Evolutionary conservation across 2,888 invertebrate genomes (phyloP), one percentile per base, ranked within the genome.

Genomic region (Caenorhabditis japonica): DNA sequence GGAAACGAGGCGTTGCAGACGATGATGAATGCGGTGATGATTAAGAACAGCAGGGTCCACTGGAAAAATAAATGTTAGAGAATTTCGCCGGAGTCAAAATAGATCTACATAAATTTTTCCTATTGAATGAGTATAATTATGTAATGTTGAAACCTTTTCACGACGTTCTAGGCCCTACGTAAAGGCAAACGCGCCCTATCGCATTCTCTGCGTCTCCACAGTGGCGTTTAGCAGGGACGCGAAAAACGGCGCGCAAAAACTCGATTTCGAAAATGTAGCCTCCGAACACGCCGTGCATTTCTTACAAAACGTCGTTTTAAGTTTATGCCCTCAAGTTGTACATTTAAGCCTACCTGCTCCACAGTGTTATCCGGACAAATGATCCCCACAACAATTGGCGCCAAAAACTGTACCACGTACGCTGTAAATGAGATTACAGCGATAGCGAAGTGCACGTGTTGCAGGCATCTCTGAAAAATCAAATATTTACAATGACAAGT

Each of bases 381-480:
- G 7, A 70, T 46, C 1, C 69, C 61, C 4, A 77, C 74, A 12
- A 60, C 39, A 19, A 77, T 60, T 2, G 76, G 76, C 8, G 73
- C 51, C 17, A 77, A 41, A 36, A 77, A 60, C 10, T 59, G 68
- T 10, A 64, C 41, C 0, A 66, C 33, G 25, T 70, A 74, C 0
- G 70, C 70, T 21, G 64, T 53, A 38, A 77, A 71, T 7, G 74
- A 70, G 19, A 73, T 73, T 3, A 77, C 68, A 5, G 74, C 64
- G 15, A 74, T 66, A 0, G 66, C 76, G 44, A 77, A 74, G 36
- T 77, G 76, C 3, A 77, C 71, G 23, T 77, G 62, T 61, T 73
- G 70, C n/a, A 60, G 74, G 43, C 53, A 53, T 27, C 59, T 46
- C 69, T 61, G 36, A 5, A 68, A 59, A 8, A n/a, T 19, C 30